Conservation (phyloP, 2,888 invertebrate genomes). For the Chymomyza amoena region DNA sequence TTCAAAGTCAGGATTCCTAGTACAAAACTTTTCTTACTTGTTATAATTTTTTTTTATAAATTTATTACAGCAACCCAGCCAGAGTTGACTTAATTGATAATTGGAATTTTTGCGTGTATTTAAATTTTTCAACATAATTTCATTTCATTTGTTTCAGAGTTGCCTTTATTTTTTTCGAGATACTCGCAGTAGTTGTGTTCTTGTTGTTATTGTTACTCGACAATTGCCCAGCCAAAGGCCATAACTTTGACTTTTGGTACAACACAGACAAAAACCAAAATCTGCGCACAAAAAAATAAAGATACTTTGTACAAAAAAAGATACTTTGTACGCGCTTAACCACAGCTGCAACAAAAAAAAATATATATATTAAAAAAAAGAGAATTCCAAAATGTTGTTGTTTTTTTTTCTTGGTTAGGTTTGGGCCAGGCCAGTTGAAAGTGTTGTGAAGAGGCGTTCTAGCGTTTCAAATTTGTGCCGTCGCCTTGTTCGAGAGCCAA, state of each 20-base stretch:
- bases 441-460: slow-evolving; percentile 77
- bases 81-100: slow-evolving; percentile 75
- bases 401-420: slow-evolving; percentile 16
- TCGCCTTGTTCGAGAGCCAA: slow-evolving; percentile 30
- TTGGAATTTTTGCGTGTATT: slow-evolving; percentile 58
- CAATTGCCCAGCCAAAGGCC: slow-evolving; percentile 2
- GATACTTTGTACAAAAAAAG: neutral
- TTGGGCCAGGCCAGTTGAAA: slow-evolving; percentile 48
- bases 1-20: neutral
- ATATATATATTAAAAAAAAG: neutral
- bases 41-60: slow-evolving; percentile 8
- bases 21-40: neutral
- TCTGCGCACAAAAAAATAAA: neutral
- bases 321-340: neutral
- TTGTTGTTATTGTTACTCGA: slow-evolving; percentile 13
- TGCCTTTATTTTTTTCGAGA: slow-evolving; percentile 6
- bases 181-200: slow-evolving; percentile 12
- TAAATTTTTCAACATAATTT: slow-evolving; percentile 70
- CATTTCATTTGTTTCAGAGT: slow-evolving; percentile 42
- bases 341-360: neutral
- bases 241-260: neutral
- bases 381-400: neutral
- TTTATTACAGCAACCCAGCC: slow-evolving; percentile 60
- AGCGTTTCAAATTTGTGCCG: slow-evolving; percentile 72
- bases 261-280: neutral